Evolutionary conservation across 2,797 vertebrate genomes (phyloP), one percentile per base, ranked within the genome.

Genomic region (Aphelocoma californica): DNA sequence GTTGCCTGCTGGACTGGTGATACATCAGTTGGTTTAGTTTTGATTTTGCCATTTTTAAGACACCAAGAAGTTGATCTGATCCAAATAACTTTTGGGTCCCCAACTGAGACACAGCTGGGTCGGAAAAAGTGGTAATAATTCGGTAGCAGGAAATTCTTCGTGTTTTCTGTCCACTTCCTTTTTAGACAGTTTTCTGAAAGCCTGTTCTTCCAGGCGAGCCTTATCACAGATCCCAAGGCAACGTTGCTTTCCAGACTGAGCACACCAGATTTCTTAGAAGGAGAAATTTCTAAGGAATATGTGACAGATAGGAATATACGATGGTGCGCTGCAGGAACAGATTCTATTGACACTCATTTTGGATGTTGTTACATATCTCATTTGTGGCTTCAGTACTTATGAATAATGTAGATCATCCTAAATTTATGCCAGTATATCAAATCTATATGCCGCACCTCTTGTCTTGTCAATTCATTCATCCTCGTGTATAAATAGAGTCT

Each of bases 281-380:
- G 80, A 94, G 91, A 90, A 91, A 92, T 96, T 96, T 96, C 89
- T 94, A 88, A 94, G 92, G 94, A 97, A 88, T 96, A 79, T 96
- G 94, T 96, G 95, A 96, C 96, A 97, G 95, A 96, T 95, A 96
- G 95, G 85, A 94, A 94, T 97, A 73, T 96, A 96, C 8, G 95
- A 81, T 92, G 93, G 92, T 94, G 87, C 95, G 51, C 95, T 95
- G 95, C 6, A 3, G 95, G 95, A 96, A 97, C 96, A 97, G 95
- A 96, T 97, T 97, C 95, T 97, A 97, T 96, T 97, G 96, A 96
- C 96, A 96, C 92, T 96, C 95, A 97, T 97, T 97, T 97, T 97
- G 96, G 95, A 96, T 96, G 95, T 96, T 97, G 95, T 95, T 96
- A 92, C 95, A 94, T 97, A 96, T 97, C 95, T 96, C 95, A 97